Evolutionary conservation across 2,113 vertebrate genomes (phyloP), one percentile per base, ranked within the genome.

Genomic region (Centropus unirufus): DNA sequence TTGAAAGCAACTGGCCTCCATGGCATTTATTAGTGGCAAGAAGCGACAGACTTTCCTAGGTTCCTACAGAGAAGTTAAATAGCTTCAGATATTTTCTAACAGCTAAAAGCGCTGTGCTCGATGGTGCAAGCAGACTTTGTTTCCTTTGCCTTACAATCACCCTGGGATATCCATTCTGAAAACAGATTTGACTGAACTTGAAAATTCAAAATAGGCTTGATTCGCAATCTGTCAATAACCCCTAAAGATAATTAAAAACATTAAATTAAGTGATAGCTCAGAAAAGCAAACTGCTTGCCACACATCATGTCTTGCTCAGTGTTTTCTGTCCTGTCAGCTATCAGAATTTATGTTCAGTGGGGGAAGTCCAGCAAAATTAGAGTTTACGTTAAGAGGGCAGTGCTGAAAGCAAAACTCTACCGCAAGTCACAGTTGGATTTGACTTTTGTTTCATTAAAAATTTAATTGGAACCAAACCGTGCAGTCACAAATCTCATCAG

Each of bases 401-500:
- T 5, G 47, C 57, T 70, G 91, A 96, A 85, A 95, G 93, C 66
- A 93, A 83, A 94, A 90, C 57, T 93, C 76, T n/a, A 44, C 44
- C 91, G 93, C 66, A 69, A 81, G 57, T 96, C 91, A 95, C 84
- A 91, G 74, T 95, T 96, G 84, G 89, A 18, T 34, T 95, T 95
- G 75, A 89, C 72, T 90, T 95, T 86, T 76, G 79, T 97, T 97
- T 96, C 83, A 93, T 97, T 97, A 97, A 97, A 86, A 97, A 93
- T 91, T 80, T 97, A 97, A 97, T 97, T 97, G 95, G 94, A 97
- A 97, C 77, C 94, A 97, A 87, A 95, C 86, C 95, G 91, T 83
- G 91, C 87, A 95, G 83, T 97, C 87, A 96, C 52, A 93, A 96
- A 97, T 83, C 88, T 97, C 83, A 83, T 95, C 92, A 95, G 88